A percentile compares a stretch with the other conserved stretches of the same genome.
Conservation (phyloP, 2,888 invertebrate genomes). For the Villa cingulata region DNA sequence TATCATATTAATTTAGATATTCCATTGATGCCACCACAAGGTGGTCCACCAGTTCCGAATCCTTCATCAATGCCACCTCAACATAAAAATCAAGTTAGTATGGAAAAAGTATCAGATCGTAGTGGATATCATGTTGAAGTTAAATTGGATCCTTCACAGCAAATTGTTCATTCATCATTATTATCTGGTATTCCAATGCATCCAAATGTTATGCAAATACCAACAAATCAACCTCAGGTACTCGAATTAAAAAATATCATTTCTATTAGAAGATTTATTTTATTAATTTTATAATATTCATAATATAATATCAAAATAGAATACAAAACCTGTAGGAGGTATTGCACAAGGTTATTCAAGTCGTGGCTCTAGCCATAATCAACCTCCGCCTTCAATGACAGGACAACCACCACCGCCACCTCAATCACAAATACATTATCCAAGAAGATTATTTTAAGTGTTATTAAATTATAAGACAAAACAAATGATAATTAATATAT, state of each 20-base stretch:
- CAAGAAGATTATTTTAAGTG: constrained; percentile 6
- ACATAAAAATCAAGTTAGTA: constrained; percentile 30
- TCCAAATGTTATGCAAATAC: constrained; percentile 27
- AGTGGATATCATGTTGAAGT: constrained; percentile 29
- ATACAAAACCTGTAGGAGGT: constrained; percentile 64
- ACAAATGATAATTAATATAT: too few relatives aligned
- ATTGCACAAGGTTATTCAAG: constrained; percentile 75
- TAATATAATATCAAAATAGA: too few relatives aligned
- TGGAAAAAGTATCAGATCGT: constrained; percentile 33
- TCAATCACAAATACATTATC: constrained; percentile 10
- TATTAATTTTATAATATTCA: too few relatives aligned
- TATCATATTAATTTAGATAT: constrained; percentile 34
- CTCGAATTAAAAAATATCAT: neutral
- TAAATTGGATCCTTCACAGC: constrained; percentile 26
- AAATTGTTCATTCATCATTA: constrained; percentile 26
- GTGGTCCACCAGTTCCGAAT: constrained; percentile 16
- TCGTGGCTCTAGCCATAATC: constrained; percentile 16
- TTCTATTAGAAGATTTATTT: too few relatives aligned
- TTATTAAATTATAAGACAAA: too few relatives aligned
- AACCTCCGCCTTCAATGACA: constrained; percentile 18
- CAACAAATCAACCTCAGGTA: constrained; percentile 8
- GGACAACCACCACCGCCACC: constrained; percentile 26
- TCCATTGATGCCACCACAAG: constrained; percentile 27
- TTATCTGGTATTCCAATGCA: constrained; percentile 30
- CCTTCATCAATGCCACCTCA: constrained; percentile 19